phyloP scores from a whole-genome alignment of 1,140 invertebrate genomes.

The Pogonomyrmex barbatus region DNA sequence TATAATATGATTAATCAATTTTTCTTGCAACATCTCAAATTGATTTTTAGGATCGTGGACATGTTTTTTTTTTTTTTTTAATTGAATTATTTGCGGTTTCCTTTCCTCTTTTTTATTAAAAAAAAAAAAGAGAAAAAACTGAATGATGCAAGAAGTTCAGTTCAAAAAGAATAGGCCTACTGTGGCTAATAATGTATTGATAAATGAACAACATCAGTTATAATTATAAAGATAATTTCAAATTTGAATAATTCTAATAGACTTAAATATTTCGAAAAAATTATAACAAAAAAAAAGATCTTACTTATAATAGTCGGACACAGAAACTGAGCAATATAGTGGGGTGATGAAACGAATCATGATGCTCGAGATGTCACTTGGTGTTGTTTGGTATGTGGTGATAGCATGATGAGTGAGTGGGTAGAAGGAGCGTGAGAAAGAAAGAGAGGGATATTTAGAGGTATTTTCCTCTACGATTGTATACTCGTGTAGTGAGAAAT shows the following conservation, averaged over 20 bases:
- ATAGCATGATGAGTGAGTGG: background rate
- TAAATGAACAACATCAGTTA: background rate
- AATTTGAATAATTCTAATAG: background rate
- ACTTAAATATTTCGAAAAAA: background rate
- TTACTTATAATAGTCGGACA: background rate
- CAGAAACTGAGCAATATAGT: background rate
- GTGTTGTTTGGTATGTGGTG: constrained; percentile 12
- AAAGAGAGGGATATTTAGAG: constrained; percentile 11
- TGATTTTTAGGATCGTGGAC: too few species aligned
- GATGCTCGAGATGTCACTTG: constrained; percentile 39
- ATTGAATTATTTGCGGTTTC: background rate
- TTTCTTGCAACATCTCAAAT: too few species aligned
- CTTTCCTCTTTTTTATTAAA: too few species aligned
- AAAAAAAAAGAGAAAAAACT: too few species aligned
- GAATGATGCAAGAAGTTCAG: too few species aligned
- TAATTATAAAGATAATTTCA: background rate
- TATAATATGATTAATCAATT: too few species aligned
- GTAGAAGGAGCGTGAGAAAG: background rate
- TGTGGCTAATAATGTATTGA: too few species aligned
- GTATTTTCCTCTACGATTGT: constrained; percentile 8
- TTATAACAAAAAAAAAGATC: background rate
- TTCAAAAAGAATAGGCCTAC: too few species aligned
- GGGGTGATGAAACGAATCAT: background rate
- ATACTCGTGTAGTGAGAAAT: background rate
- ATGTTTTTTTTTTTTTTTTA: too few species aligned